Evolutionary conservation across 2,113 vertebrate species (phyloP).

Genomic region (Pavo muticus): DNA sequence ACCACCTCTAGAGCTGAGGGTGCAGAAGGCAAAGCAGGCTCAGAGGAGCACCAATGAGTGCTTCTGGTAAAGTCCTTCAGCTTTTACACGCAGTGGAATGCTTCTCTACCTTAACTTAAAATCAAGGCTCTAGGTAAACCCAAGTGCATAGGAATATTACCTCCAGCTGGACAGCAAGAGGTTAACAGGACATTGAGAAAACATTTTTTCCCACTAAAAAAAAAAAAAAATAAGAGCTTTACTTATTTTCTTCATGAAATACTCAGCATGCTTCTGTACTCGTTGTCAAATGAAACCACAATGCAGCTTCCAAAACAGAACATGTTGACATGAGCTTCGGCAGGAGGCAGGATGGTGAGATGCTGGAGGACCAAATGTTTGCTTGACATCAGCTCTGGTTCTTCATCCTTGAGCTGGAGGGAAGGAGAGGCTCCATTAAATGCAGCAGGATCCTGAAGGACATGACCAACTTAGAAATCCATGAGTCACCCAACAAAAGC

Average conservation of each 20-base stretch:
- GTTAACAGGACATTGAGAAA: neutral
- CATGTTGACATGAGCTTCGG: conserved; percentile 32
- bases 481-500: neutral
- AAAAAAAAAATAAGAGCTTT: neutral
- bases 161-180: neutral
- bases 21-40: neutral
- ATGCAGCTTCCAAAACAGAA: neutral
- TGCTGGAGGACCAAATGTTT: neutral
- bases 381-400: neutral
- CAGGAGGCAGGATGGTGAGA: neutral
- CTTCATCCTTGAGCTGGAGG: neutral
- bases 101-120: neutral
- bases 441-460: conserved; percentile 12
- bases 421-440: neutral
- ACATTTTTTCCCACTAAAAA: neutral
- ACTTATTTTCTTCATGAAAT: neutral
- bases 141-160: neutral
- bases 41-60: neutral
- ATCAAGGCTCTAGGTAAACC: neutral
- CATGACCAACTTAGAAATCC: conserved; percentile 4
- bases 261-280: accelerated
- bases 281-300: neutral
- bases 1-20: neutral
- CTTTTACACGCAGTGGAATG: neutral
- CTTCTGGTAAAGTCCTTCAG: neutral